A percentile compares a stretch with the other conserved stretches of the same genome.
phyloP scores from a whole-genome alignment of 1,140 invertebrate genomes.

The Drosophila nigromelanica region DNA sequence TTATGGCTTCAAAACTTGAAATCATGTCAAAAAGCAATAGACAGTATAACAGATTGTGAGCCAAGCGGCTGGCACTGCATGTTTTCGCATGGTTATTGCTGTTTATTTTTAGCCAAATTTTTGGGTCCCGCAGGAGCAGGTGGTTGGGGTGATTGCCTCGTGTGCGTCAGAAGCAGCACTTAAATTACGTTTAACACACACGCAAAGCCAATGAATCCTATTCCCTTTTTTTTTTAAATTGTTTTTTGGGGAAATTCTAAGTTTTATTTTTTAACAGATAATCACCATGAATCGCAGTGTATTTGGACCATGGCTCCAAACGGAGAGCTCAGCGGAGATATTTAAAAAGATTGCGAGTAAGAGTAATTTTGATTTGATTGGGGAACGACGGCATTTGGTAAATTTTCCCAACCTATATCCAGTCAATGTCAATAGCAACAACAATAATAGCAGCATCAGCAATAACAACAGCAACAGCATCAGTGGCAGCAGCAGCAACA shows the following conservation, averaged over 20 bases:
- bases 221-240: slow-evolving; percentile 2
- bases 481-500: neutral
- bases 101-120: slow-evolving; percentile 27
- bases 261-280: slow-evolving; percentile 51
- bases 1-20: slow-evolving; percentile 21
- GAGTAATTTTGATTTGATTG: slow-evolving; percentile 34
- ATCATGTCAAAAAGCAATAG: slow-evolving; percentile 51
- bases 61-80: slow-evolving; percentile 56
- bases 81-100: slow-evolving; percentile 37
- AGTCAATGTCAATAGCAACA: neutral
- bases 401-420: slow-evolving; percentile 15
- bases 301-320: slow-evolving; percentile 18
- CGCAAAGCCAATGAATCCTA: slow-evolving; percentile 34
- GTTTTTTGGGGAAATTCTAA: neutral
- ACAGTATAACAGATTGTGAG: slow-evolving; percentile 6
- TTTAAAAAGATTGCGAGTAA: slow-evolving; percentile 33
- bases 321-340: slow-evolving; percentile 27
- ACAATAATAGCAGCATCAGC: neutral
- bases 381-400: slow-evolving; percentile 28
- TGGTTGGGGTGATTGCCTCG: slow-evolving; percentile 12
- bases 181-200: slow-evolving; percentile 42
- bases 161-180: slow-evolving; percentile 29
- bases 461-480: slow-evolving; percentile 5
- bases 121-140: slow-evolving; percentile 14
- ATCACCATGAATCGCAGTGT: slow-evolving; percentile 68